Evolutionary conservation across 2,888 invertebrate species (phyloP).

Genomic region (Oxystoma pomonae): DNA sequence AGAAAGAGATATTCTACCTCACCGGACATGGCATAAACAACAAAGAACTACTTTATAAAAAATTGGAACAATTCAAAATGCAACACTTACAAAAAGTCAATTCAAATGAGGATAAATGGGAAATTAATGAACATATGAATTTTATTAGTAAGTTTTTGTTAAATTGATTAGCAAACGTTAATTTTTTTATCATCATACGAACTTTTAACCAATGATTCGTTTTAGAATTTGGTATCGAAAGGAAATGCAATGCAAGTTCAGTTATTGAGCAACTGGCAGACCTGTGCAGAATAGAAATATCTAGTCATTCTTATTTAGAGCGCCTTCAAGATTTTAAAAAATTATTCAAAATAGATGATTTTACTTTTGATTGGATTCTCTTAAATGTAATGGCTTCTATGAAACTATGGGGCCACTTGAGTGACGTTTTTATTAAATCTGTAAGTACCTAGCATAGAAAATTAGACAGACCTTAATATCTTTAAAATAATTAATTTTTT

Average conservation of each 20-base stretch:
- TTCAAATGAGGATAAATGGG: conserved; percentile 30
- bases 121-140: conserved; percentile 34
- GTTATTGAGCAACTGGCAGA: conserved; percentile 38
- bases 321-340: conserved; percentile 36
- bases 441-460: no score
- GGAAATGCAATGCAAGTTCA: conserved; percentile 32
- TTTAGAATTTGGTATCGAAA: conserved; percentile 40
- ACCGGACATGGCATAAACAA: conserved; percentile 32
- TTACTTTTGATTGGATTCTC: conserved; percentile 42
- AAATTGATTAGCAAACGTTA: conserved; percentile 7
- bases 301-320: conserved; percentile 27
- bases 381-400: conserved; percentile 39
- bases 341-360: conserved; percentile 39
- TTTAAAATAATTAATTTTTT: no score
- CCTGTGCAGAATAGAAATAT: conserved; percentile 34
- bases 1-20: conserved; percentile 39
- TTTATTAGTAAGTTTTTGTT: conserved; percentile 33
- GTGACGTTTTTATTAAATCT: conserved; percentile 36
- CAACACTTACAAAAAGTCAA: conserved; percentile 35
- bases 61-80: conserved; percentile 33
- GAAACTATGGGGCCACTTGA: conserved; percentile 38
- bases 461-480: no score
- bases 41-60: conserved; percentile 30
- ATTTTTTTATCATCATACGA: no score
- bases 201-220: not conserved